Base-by-base conservation (phyloP, 2,113 vertebrate genomes). In the Phainopepla nitens region DNA sequence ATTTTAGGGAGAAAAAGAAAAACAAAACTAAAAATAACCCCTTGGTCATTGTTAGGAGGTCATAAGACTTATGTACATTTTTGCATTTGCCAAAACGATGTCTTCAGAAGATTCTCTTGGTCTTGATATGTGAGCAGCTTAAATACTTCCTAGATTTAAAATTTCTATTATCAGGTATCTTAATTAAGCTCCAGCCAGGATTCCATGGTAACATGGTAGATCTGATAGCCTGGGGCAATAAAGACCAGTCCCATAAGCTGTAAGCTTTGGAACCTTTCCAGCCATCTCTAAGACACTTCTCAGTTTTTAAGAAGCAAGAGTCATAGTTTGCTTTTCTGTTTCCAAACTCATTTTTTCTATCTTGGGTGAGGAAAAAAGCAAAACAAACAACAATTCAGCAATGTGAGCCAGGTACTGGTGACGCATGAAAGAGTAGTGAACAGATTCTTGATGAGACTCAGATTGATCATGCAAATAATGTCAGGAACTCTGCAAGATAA, bases 11-110 rank as follows among this genome's bases (percentile, higher is more conserved):
- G 5, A 20, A 58, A 65, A 71, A 62, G 4, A n/a, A 18, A 28
- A 45, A 7, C 8, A 33, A 51, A 54, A 11, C 4, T 1, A 27
- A n/a, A 50, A n/a, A 53, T 14, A 33, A 2, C 0, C 7, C 2
- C 3, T 9, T 9, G 13, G 6, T 49, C 10, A 3, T 36, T n/a
- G 1, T 51, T 71, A 76, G 24, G 27, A n/a, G 6, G 10, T 24
- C 22, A 11, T 53, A 49, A 77, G 6, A 13, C 18, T 72, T 20
- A 33, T 5, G 1, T 11, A 57, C 17, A 8, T 78, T 69, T 47
- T 41, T 51, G 6, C 11, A 54, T 71, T 79, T 68, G 31, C 8
- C 47, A 64, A 80, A 76, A 28, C 7, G 1, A 29, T 4, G 2
- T 28, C 25, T 65, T 78, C 35, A 77, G 39, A 73, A 20, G 18